Evolutionary conservation across 2,113 vertebrate genomes (phyloP).

Genomic region (Peromyscus leucopus): DNA sequence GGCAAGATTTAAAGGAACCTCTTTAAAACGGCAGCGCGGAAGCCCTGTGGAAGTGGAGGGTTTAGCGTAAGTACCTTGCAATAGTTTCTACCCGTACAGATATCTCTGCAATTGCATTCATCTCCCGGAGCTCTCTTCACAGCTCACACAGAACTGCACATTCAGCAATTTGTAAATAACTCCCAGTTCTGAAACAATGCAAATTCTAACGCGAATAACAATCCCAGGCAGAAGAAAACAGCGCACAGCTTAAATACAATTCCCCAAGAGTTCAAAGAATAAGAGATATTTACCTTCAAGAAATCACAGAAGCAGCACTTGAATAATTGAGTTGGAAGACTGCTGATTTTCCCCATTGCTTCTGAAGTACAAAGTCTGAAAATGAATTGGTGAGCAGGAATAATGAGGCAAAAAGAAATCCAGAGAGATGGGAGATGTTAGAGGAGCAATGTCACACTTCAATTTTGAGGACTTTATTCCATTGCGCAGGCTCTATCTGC

Average conservation of each 20-base stretch:
- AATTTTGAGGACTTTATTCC: slow-evolving; percentile 99
- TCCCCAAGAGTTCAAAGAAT: slow-evolving; percentile 89
- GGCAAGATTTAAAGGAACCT: slow-evolving; percentile 84
- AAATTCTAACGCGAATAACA: slow-evolving; percentile 86
- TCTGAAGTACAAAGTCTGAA: slow-evolving; percentile 97
- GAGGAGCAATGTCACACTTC: slow-evolving; percentile 99
- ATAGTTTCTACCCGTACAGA: slow-evolving; percentile 85
- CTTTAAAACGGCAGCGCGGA: slow-evolving; percentile 80
- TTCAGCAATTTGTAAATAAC: slow-evolving; percentile 90
- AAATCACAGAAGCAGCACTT: slow-evolving; percentile 99
- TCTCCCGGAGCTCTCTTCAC: slow-evolving; percentile 86
- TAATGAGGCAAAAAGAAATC: slow-evolving; percentile 96
- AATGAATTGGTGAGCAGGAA: slow-evolving; percentile 99
- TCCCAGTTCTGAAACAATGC: slow-evolving; percentile 86
- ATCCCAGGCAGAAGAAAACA: slow-evolving; percentile 85
- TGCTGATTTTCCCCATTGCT: slow-evolving; percentile 97
- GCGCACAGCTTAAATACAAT: slow-evolving; percentile 85
- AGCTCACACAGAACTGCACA: slow-evolving; percentile 87
- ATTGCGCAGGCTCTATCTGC: slow-evolving; percentile 98
- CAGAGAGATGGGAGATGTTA: slow-evolving; percentile 96
- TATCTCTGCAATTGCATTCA: slow-evolving; percentile 85
- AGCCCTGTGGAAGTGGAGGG: slow-evolving; percentile 84
- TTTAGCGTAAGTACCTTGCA: slow-evolving; percentile 85
- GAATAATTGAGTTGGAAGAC: slow-evolving; percentile 94
- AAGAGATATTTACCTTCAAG: slow-evolving; percentile 98